Evolutionary conservation across 2,113 vertebrate species (phyloP).

Genomic region (Pyrgilauda ruficollis): DNA sequence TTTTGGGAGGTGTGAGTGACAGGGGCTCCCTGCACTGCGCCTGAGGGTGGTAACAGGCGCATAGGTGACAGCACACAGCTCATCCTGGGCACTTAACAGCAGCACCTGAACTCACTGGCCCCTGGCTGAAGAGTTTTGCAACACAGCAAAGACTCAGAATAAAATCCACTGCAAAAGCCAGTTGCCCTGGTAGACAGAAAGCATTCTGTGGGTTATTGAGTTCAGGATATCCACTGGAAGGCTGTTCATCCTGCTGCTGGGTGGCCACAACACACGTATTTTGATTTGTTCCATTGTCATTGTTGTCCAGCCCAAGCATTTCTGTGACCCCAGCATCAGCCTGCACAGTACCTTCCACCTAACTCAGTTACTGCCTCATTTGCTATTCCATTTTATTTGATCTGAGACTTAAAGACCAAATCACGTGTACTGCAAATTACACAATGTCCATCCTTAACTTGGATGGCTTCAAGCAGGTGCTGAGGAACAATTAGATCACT

Average conservation of each 20-base stretch:
- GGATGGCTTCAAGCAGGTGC: not conserved
- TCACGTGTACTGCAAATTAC: not conserved
- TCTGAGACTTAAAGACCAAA: not conserved
- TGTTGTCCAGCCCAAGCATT: not conserved
- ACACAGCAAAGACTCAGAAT: not conserved
- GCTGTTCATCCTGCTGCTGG: not conserved
- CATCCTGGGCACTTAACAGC: not conserved
- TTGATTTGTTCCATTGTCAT: not conserved
- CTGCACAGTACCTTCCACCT: not conserved
- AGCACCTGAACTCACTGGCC: not conserved
- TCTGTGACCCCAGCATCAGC: not conserved
- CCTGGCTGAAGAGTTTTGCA: not conserved
- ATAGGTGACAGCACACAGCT: not conserved
- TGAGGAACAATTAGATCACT: constrained; percentile 40
- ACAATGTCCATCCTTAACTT: not conserved
- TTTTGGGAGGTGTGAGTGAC: not conserved
- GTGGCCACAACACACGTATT: not conserved
- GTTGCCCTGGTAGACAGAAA: not conserved
- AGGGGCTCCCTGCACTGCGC: not conserved
- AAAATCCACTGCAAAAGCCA: not conserved
- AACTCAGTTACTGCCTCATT: constrained; percentile 9
- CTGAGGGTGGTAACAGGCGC: not conserved
- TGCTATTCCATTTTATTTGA: constrained; percentile 16
- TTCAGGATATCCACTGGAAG: not conserved
- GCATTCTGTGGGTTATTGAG: fast-evolving